Evolutionary conservation across 2,888 invertebrate genomes (phyloP), one percentile per base, ranked within the genome.

Genomic region (Heliconius hortense): DNA sequence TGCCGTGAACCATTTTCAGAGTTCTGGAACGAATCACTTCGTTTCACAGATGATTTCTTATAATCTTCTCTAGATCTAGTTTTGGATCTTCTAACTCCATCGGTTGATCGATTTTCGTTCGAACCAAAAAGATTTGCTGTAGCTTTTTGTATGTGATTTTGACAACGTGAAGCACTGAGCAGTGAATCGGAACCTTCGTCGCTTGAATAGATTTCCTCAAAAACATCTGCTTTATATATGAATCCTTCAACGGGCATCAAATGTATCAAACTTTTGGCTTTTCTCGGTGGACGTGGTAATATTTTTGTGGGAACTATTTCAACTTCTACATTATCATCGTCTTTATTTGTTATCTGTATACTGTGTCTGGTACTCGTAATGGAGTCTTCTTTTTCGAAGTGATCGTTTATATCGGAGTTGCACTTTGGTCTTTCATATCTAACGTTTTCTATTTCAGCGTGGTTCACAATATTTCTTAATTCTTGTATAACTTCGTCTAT

Each of bases 401-500:
- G 69, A 62, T 71, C 60, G 28, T 60, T 71, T 26, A 90, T 88
- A 87, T 94, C 93, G 11, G 93, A 92, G 53, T 89, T 92, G 78
- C 90, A 91, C 79, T 89, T 89, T 59, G 91, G 89, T 73, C 88
- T 87, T 66, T 86, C 87, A 72, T 90, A 93, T 81, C 93, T 94
- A 79, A 92, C 90, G 76, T 94, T 94, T 88, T 96, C 96, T 0
- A 96, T 96, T 89, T 97, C 97, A 0, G 97, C 97, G 82, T 97
- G 97, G 84, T 97, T 97, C 1, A 97, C 97, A 78, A 98, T 97
- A 82, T 97, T 97, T 80, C 96, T 95, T 59, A 98, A 89, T 87
- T 97, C 97, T 88, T 97, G 97, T 84, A 98, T 97, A 2, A 97
- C 97, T 89, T 97, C 97, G 82, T 97, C 97, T 78, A 98, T 97